Evolutionary conservation across 1,140 invertebrate species (phyloP), one percentile per base, ranked within the genome.

Genomic region (Atta cephalotes): DNA sequence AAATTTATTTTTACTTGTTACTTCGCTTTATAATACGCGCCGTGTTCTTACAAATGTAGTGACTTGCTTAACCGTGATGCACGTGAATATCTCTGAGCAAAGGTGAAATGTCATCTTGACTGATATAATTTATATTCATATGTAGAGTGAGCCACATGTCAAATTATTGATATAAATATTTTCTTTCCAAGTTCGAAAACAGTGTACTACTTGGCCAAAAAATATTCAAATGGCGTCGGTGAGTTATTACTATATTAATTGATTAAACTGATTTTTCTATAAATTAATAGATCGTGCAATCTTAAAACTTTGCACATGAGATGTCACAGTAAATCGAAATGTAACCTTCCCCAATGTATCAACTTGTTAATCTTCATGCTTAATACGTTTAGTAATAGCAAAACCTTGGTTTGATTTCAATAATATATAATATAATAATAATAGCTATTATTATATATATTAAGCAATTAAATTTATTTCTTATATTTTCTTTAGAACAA

Each of bases 41-140:
- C 25, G 39, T 31, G 7, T 45, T 58, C 12, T 7, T 25, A 21
- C 16, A 66, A 85, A 60, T 80, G 49, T 88, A 91, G 77, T 65
- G 87, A 89, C 90, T 90, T 91, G 87, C 87, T 91, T 85, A 60
- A 62, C 56, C 25, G 79, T 49, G 56, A 74, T 90, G 60, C 45
- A 58, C 74, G 79, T 31, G 85, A 86, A 91, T 93, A 93, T 92
- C 91, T 87, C 81, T 62, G 77, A 76, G 60, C 68, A 93, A 89
- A 93, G 94, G 94, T 95, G 92, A 95, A 95, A 90, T 92, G 94
- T 95, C 93, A 95, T 95, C 66, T 49, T 91, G 86, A 81, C 28
- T 45, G 91, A 92, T 92, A 92, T 91, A 90, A 90, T 86, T 81
- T 70, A 87, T 89, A 91, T 89, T 85, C 87, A 78, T 72, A 56